Conservation (phyloP, 2,888 invertebrate genomes). For the Drosophila villosipedis region DNA sequence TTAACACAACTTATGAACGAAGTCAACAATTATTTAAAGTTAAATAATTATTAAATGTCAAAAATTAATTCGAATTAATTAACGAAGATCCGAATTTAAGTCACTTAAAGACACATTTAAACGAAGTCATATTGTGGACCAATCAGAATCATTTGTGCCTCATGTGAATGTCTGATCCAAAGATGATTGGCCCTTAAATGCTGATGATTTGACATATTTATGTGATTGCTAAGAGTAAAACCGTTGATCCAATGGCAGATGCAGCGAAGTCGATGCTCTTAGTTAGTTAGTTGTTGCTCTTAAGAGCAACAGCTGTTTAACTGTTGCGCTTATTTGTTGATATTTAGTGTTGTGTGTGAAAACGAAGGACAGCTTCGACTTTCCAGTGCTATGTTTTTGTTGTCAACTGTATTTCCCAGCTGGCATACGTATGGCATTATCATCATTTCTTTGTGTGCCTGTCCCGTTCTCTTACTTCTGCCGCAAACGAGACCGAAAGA, state of each 20-base stretch:
- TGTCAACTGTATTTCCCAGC: slow-evolving; percentile 38
- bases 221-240: slow-evolving; percentile 7
- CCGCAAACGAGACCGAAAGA: slow-evolving; percentile 20
- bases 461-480: slow-evolving; percentile 45
- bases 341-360: slow-evolving; percentile 24
- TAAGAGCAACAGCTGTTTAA: slow-evolving; percentile 46
- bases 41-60: slow-evolving; percentile 30
- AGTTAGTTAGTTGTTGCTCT: slow-evolving; percentile 37
- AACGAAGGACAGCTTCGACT: not conserved
- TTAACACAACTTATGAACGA: slow-evolving; percentile 61
- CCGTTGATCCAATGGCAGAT: slow-evolving; percentile 24
- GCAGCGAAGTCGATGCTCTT: slow-evolving; percentile 38
- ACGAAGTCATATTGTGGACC: not conserved
- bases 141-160: slow-evolving; percentile 25
- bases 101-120: slow-evolving; percentile 4
- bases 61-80: slow-evolving; percentile 50
- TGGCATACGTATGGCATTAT: slow-evolving; percentile 16
- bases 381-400: slow-evolving; percentile 21
- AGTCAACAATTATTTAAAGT: slow-evolving; percentile 20
- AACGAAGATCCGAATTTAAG: not conserved
- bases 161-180: not conserved
- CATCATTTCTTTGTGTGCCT: slow-evolving; percentile 18
- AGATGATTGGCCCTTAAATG: slow-evolving; percentile 14
- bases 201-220: slow-evolving; percentile 31
- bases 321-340: slow-evolving; percentile 47